Evolutionary conservation across 2,797 vertebrate species (phyloP), one percentile per base, ranked within the genome.

Genomic region (Ctenochaetus hawaiiensis): DNA sequence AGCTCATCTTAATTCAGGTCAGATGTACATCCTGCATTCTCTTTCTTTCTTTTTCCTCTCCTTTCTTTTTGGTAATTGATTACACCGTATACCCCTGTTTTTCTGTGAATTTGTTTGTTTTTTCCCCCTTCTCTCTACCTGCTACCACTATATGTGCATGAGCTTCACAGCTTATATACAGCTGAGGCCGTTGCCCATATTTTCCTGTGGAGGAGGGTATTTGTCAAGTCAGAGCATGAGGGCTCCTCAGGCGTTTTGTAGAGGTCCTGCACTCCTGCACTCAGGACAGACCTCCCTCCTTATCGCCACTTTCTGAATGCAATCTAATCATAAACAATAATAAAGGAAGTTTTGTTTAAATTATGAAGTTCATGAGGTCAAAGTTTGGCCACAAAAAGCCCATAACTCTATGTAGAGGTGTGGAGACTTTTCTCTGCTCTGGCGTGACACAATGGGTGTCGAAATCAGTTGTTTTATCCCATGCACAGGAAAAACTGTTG

Each of bases 1-100:
- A 96, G 95, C 94, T 96, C 96, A 96, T 95, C 94, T 92, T 96
- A 95, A 96, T 96, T 95, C 94, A 95, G 95, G 92, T 96, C 95
- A 96, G 95, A 96, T 96, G 96, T 95, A 95, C 94, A 93, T 95
- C 91, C 93, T 93, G 92, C 92, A 83, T 90, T 94, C 70, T 84
- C 72, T 70, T 62, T 69, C 45, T 78, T 72, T 78, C 63, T 62
- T 59, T 86, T 72, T 70, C 58, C 58, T 80, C 52, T 72, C 59
- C 65, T 78, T 84, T 60, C 57, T 77, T 81, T 86, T 75, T 78
- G 64, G 26, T 81, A 82, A 85, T 82, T 88, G 64, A 90, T 87
- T 78, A 54, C 72, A 82, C 68, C 65, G 7, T 72, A 77, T 48
- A 73, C 70, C 59, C 78, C 78, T 85, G 54, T 77, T 78, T 75